These are phyloP conservation scores for Parochlus steinenii DNA, from an alignment of 2,888 invertebrate species.

Conservation along the genomic window DNA sequence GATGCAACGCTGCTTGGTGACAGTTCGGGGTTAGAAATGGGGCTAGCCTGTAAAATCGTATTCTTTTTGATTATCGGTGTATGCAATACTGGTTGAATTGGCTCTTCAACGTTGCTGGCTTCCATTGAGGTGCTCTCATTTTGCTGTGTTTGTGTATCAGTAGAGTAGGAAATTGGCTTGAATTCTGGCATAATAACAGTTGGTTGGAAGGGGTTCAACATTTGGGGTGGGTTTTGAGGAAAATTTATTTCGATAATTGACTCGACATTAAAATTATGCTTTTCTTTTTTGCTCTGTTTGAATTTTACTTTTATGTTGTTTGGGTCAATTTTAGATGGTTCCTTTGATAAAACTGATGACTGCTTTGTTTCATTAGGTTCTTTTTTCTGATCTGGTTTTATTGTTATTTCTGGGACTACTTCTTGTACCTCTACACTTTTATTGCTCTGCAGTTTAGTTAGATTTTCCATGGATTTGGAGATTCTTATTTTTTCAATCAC, in stretches of 20 bases:
- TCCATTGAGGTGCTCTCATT: not conserved
- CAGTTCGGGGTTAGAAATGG: no score
- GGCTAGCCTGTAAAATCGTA: not conserved
- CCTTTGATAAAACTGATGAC: not conserved
- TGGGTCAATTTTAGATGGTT: conserved; percentile 6
- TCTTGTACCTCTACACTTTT: not conserved
- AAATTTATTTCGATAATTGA: conserved; percentile 11
- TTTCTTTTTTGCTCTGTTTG: conserved; percentile 6
- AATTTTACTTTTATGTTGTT: conserved; percentile 9
- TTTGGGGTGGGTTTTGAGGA: conserved; percentile 2
- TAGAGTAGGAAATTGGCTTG: not conserved
- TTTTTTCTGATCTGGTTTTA: not conserved
- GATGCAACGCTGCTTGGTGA: no score
- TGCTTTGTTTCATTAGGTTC: not conserved
- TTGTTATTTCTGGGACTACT: not conserved
- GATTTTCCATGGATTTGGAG: conserved; percentile 9
- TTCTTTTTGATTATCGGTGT: conserved; percentile 7
- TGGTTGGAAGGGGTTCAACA: no score
- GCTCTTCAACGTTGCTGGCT: conserved; percentile 3
- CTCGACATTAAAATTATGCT: conserved; percentile 4
- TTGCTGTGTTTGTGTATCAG: not conserved
- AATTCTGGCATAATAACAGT: no score
- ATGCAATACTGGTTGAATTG: conserved; percentile 9
- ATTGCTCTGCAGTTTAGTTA: conserved; percentile 3
- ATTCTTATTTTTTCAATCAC: no score